Percentiles rank a stretch among this genome's conserved stretches.
Evolutionary conservation across 1,140 invertebrate species (phyloP).

Genomic region (Bicyclus anynana): DNA sequence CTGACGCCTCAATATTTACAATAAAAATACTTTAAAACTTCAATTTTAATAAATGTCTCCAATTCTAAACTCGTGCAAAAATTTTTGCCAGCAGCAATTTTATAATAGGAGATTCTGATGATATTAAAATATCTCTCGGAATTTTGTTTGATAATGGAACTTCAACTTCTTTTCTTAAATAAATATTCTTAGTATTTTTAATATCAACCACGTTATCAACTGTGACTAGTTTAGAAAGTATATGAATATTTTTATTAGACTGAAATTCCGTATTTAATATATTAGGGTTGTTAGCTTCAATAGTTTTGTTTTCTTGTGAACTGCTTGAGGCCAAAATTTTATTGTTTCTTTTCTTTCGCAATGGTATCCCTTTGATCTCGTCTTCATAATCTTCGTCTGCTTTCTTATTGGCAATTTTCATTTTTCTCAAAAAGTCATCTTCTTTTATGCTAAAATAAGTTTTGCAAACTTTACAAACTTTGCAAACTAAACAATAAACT

Average conservation of each 20-base stretch:
- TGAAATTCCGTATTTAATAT: neutral
- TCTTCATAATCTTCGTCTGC: constrained; percentile 17
- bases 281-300: neutral
- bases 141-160: neutral
- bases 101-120: neutral
- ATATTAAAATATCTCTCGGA: neutral
- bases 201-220: neutral
- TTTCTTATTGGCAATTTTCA: neutral
- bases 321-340: neutral
- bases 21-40: neutral
- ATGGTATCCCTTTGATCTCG: constrained; percentile 10
- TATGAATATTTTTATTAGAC: neutral
- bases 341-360: constrained; percentile 10
- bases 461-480: too few relatives aligned
- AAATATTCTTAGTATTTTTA: neutral
- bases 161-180: neutral
- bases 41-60: neutral
- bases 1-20: too few relatives aligned
- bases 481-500: too few relatives aligned
- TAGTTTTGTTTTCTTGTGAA: neutral
- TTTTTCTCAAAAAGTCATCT: constrained; percentile 12
- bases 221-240: neutral
- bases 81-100: neutral
- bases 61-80: neutral
- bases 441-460: constrained; percentile 5